Conservation (phyloP, 2,113 vertebrate species). For the Pycnonotus jocosus region DNA sequence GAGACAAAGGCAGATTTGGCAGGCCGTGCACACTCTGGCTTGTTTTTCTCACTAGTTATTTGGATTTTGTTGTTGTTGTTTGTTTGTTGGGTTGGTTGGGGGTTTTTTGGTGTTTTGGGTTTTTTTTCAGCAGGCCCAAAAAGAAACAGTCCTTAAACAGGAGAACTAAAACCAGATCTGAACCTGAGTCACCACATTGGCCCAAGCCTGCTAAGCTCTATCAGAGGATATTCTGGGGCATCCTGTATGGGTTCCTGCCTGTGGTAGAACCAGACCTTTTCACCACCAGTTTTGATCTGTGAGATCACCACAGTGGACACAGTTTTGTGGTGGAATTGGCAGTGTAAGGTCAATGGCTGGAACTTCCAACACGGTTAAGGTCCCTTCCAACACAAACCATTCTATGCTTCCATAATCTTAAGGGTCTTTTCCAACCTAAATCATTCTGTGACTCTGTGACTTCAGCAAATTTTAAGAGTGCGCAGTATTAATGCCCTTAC, state of each 20-base stretch:
- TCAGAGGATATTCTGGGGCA: rapidly evolving
- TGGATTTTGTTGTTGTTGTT: not conserved
- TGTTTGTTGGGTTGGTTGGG: no score
- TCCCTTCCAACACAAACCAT: not conserved
- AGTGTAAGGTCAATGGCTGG: rapidly evolving
- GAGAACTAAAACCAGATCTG: not conserved
- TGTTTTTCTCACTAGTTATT: not conserved
- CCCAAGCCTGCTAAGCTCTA: not conserved
- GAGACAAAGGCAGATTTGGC: not conserved
- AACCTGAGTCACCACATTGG: rapidly evolving
- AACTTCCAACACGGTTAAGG: no score
- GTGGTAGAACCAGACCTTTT: not conserved
- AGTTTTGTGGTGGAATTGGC: not conserved
- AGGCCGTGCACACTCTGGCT: not conserved
- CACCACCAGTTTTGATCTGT: not conserved
- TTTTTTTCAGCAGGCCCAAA: not conserved
- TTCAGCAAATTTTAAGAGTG: not conserved
- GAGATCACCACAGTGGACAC: not conserved
- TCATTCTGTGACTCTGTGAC: not conserved
- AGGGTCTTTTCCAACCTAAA: not conserved
- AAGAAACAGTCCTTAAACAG: not conserved
- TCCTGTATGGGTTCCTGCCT: no score
- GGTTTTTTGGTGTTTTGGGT: no score
- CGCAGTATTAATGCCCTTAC: not conserved
- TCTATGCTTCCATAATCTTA: not conserved